Base-by-base conservation (phyloP, 1,140 invertebrate genomes). In the Drosophila murphyi region DNA sequence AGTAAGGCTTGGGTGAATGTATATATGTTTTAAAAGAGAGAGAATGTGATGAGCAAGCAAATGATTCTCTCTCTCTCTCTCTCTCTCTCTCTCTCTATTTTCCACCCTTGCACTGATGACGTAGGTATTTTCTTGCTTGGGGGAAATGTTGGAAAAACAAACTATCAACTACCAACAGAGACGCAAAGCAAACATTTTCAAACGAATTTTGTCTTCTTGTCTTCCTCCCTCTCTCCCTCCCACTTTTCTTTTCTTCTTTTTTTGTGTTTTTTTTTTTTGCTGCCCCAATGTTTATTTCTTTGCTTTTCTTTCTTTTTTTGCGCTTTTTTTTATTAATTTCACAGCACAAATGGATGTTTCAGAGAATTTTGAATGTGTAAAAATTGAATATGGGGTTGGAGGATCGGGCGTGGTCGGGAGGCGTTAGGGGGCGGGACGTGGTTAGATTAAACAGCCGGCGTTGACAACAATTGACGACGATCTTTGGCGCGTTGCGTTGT, bases 61-160 rank as follows among this genome's bases (percentile, higher is more conserved):
- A 20, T 37, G 35, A 57, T 48, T n/a, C 37, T 5, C 20, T 56
- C 20, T 29, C 31, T 28, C 39, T 7, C 39, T 12, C 35, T 8
- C 31, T 5, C 48, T 41, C 37, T 28, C 56, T 72, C 43, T 1
- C 34, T 51, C 47, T 55, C 37, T 70, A 31, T 59, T 47, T 56
- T 47, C 62, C 5, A 10, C 31, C 31, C 4, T 47, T 47, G 5
- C n/a, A n/a, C 50, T 32, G 78, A 82, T 80, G 82, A 90, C 81
- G 87, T 82, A 20, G 20, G 20, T 20, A 79, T 90, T 81, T 77
- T 76, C 52, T 45, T 43, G 68, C 35, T 63, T 39, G 60, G 32
- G 37, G 52, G 52, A 63, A 39, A 20, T 20, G 20, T 64, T 45
- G 61, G 29, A 52, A 67, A 75, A 63, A 41, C 48, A 64, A 61